A percentile compares a stretch with the other conserved stretches of the same genome.
These are phyloP conservation scores for Actinia tenebrosa DNA, from an alignment of 64 coral and sea anemone genomes.

Conservation along the genomic window DNA sequence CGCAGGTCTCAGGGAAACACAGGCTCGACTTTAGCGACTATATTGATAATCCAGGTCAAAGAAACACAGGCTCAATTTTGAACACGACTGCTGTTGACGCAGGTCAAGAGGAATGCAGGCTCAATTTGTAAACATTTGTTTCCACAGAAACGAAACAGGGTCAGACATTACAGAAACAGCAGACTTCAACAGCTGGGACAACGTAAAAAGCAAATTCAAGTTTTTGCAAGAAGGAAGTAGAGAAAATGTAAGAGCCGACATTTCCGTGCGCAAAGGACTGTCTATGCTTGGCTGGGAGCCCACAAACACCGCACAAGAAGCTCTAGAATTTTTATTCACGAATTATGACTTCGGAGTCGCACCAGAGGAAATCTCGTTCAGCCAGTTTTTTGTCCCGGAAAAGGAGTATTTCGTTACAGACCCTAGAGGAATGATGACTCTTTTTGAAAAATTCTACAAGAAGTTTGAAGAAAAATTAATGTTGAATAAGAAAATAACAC, in stretches of 20 bases:
- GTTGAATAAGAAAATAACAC: background rate
- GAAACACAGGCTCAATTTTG: too few relatives aligned
- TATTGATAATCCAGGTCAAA: background rate
- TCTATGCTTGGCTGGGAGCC: constrained; percentile 40
- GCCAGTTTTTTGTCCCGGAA: constrained; percentile 37
- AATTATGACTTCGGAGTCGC: background rate
- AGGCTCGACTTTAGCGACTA: background rate
- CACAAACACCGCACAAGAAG: constrained; percentile 21
- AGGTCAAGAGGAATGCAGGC: background rate
- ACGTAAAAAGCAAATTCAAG: background rate
- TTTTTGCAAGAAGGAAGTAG: background rate
- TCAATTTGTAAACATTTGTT: background rate
- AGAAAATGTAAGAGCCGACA: constrained; percentile 1
- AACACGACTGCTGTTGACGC: background rate
- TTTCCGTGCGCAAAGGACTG: constrained; percentile 18
- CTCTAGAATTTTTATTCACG: constrained; percentile 28
- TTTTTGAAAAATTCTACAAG: constrained; percentile 2
- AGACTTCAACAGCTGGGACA: background rate
- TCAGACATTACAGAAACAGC: constrained; percentile 13
- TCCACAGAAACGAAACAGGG: constrained; percentile 20
- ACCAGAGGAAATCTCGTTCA: constrained; percentile 20
- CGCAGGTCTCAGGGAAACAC: background rate
- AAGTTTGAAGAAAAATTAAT: background rate
- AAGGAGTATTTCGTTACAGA: constrained; percentile 37
- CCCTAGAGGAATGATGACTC: background rate